These are phyloP conservation scores for Marronus borbonicus DNA, from an alignment of 2,888 invertebrate species.

Conservation along the genomic window DNA sequence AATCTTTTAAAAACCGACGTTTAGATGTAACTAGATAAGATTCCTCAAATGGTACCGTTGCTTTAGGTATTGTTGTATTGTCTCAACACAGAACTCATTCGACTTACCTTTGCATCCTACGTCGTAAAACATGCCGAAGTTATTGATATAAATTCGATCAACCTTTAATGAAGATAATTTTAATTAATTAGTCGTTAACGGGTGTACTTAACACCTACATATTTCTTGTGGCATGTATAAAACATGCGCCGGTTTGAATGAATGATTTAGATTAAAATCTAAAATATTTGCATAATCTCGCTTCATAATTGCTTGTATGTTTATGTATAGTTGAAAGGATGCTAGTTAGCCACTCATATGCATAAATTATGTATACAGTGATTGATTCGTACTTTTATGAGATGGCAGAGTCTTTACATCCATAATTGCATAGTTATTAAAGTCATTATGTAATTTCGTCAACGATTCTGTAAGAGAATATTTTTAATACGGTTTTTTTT, in stretches of 20 bases:
- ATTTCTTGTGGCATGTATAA: neutral
- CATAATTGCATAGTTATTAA: too few species aligned
- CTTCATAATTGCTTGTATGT: neutral
- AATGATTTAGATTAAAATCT: conserved; percentile 32
- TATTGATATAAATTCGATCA: neutral
- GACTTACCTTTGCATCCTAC: neutral
- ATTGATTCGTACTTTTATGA: too few species aligned
- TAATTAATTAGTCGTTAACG: conserved; percentile 1
- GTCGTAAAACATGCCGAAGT: neutral
- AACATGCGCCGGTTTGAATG: neutral
- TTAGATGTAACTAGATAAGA: conserved; percentile 12
- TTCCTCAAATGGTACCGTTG: neutral
- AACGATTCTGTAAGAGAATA: too few species aligned
- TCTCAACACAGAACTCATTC: neutral
- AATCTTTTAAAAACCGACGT: conserved; percentile 40
- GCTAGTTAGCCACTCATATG: too few species aligned
- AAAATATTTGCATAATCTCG: conserved; percentile 14
- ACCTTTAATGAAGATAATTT: conserved; percentile 16
- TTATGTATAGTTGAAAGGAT: too few species aligned
- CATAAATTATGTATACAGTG: too few species aligned
- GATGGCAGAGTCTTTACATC: neutral
- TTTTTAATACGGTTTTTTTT: too few species aligned
- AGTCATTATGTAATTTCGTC: too few species aligned
- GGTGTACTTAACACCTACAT: neutral
- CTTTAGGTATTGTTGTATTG: neutral